Percentiles rank a stretch among this genome's conserved stretches.
Conservation (phyloP, 92 coral and sea anemone species). For the Isaurus tuberculatus region DNA sequence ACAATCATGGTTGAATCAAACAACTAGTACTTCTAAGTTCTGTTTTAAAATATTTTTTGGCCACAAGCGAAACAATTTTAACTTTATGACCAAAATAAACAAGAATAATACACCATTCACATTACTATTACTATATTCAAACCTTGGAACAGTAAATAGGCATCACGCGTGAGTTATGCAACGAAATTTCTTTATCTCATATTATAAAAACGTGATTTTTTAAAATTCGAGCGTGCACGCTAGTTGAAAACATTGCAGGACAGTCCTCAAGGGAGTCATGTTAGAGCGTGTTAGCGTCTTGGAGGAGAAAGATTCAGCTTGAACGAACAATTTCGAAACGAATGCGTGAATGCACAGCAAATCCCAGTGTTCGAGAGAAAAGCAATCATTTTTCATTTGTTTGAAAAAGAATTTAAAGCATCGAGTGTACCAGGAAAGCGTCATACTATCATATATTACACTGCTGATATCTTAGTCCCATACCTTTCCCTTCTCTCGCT, state of each 20-base stretch:
- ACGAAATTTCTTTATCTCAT: not conserved
- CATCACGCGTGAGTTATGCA: not conserved
- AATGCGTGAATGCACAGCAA: not conserved
- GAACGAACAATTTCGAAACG: not conserved
- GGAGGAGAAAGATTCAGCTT: not conserved
- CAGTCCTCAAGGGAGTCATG: not conserved
- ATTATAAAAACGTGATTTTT: not conserved
- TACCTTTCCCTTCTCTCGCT: constrained; percentile 74
- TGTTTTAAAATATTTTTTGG: not conserved
- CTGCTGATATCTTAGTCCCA: not conserved
- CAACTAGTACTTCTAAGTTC: not conserved
- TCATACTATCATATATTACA: no score
- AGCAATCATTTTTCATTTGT: no score
- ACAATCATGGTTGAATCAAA: not conserved
- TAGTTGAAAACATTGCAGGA: not conserved
- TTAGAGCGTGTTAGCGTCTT: not conserved
- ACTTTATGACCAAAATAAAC: not conserved
- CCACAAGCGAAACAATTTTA: not conserved
- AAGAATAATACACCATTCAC: not conserved
- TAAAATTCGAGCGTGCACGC: not conserved
- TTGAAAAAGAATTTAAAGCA: not conserved
- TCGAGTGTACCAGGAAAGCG: not conserved
- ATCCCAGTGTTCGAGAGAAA: no score
- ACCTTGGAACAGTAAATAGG: no score
- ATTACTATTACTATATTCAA: not conserved